A percentile compares a stretch with the other conserved stretches of the same genome.
phyloP scores from a whole-genome alignment of 2,888 invertebrate genomes.

The Acrocyrtus sp. region DNA sequence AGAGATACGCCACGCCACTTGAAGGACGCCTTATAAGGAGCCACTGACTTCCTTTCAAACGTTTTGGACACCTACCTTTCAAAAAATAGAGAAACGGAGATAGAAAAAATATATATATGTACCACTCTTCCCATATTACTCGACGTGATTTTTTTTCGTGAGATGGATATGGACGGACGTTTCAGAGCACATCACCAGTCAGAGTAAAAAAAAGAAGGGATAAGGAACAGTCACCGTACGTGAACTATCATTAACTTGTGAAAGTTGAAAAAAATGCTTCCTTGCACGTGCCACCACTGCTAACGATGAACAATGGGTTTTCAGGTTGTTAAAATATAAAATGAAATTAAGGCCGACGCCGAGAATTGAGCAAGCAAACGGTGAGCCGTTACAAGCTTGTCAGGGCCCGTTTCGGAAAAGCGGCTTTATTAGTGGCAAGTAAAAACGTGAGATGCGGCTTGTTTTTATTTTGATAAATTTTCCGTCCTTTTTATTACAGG shows the following conservation, averaged over 20 bases:
- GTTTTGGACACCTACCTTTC: constrained; percentile 52
- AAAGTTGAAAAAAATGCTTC: background rate
- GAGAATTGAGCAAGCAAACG: too few species aligned
- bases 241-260: background rate
- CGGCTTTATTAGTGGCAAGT: too few species aligned
- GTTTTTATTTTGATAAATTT: too few species aligned
- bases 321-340: background rate
- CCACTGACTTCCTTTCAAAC: constrained; percentile 50
- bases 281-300: constrained; percentile 38
- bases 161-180: constrained; percentile 2
- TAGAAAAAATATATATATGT: too few species aligned
- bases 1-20: constrained; percentile 36
- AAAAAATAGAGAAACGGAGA: constrained; percentile 33
- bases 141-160: background rate
- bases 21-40: constrained; percentile 54
- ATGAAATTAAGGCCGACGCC: too few species aligned
- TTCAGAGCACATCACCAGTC: constrained; percentile 2
- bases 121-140: background rate
- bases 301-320: background rate
- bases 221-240: background rate
- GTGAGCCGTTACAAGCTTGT: too few species aligned
- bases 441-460: too few species aligned
- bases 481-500: too few species aligned
- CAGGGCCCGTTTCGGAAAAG: too few species aligned
- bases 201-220: constrained; percentile 5